phyloP scores from a whole-genome alignment of 2,888 invertebrate genomes.

The Fissipunctia ypsillon region DNA sequence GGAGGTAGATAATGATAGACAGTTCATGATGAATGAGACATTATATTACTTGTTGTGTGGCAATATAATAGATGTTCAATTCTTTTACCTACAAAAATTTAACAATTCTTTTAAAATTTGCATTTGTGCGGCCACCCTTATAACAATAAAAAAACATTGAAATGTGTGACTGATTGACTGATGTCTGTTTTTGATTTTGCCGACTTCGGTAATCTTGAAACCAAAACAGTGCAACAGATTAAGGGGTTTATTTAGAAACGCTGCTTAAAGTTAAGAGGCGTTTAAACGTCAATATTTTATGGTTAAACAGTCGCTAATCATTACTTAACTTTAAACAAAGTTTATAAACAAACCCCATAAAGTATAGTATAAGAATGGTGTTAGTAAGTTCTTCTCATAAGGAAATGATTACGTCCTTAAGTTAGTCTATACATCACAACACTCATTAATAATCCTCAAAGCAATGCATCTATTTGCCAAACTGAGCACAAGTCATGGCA shows the following conservation, averaged over 20 bases:
- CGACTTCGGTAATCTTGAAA: background rate
- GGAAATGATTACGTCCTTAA: background rate
- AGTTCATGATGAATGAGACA: background rate
- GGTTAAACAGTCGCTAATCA: background rate
- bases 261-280: background rate
- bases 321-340: background rate
- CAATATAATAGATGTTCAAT: background rate
- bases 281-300: background rate
- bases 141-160: background rate
- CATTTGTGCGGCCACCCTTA: background rate
- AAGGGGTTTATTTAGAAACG: background rate
- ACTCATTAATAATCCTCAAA: background rate
- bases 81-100: background rate
- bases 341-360: background rate
- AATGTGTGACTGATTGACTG: background rate
- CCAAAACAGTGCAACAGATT: background rate
- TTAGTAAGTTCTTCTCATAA: background rate
- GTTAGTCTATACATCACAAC: background rate
- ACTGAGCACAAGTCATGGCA: constrained; percentile 12
- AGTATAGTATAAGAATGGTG: background rate
- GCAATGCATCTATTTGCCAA: background rate
- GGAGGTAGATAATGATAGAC: background rate
- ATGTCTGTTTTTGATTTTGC: background rate
- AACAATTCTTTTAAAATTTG: background rate
- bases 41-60: background rate